phyloP scores from a whole-genome alignment of 2,113 vertebrate genomes.

The Oxyura jamaicensis region DNA sequence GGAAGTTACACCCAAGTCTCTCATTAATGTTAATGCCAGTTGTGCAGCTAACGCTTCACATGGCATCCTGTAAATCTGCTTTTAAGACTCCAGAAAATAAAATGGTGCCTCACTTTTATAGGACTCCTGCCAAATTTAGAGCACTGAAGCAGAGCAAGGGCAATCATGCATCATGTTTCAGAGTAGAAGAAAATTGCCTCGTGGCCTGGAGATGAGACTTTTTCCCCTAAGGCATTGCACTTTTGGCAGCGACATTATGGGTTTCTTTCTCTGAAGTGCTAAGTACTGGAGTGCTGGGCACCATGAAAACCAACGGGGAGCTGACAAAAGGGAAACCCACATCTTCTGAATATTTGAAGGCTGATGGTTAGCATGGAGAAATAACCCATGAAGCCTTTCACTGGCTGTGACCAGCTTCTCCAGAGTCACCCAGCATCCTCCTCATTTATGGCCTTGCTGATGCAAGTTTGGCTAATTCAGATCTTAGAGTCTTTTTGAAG shows the following conservation, averaged over 20 bases:
- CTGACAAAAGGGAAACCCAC: neutral
- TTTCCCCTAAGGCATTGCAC: neutral
- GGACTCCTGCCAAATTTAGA: constrained; percentile 2
- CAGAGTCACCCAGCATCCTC: neutral
- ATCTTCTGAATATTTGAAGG: neutral
- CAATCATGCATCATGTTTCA: neutral
- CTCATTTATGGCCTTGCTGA: neutral
- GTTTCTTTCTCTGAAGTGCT: neutral
- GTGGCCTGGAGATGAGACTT: neutral
- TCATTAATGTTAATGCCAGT: constrained; percentile 62
- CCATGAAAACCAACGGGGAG: neutral
- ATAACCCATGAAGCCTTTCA: neutral
- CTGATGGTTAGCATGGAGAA: neutral
- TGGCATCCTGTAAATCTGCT: neutral
- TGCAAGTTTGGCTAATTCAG: neutral
- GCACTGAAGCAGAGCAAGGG: neutral
- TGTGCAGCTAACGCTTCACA: constrained; percentile 56
- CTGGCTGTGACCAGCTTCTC: neutral
- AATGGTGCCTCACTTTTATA: neutral
- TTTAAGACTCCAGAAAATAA: neutral
- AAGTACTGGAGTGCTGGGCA: neutral
- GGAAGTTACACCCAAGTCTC: constrained; percentile 49
- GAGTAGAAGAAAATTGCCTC: neutral
- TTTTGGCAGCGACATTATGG: neutral
- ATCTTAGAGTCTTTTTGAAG: neutral